Conservation (phyloP, 2,797 vertebrate genomes). For the Sebastes alutus region DNA sequence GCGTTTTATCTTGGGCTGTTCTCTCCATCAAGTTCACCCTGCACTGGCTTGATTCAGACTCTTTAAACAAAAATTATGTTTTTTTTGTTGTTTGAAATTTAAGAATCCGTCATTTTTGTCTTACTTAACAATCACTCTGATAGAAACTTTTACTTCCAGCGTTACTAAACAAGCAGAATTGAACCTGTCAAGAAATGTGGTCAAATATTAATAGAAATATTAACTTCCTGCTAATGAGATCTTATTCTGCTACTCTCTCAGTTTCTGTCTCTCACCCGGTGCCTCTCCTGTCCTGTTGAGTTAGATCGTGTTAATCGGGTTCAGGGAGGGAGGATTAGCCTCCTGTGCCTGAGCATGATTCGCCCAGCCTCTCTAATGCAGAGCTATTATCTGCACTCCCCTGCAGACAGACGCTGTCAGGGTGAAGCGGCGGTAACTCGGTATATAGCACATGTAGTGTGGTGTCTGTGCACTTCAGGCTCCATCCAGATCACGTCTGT, state of each 20-base stretch:
- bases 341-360: constrained; percentile 59
- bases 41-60: neutral
- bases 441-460: neutral
- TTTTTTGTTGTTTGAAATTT: neutral
- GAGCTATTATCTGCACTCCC: constrained; percentile 52
- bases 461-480: neutral
- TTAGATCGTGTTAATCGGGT: constrained; percentile 72
- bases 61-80: neutral
- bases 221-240: neutral
- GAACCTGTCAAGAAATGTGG: neutral
- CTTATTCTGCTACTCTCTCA: constrained; percentile 1
- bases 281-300: constrained; percentile 50
- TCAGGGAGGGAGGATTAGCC: constrained; percentile 76
- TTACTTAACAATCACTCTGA: neutral
- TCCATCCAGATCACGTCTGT: neutral
- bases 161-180: neutral
- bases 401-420: constrained; percentile 22
- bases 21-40: neutral
- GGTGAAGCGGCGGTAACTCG: constrained; percentile 6
- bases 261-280: constrained; percentile 11
- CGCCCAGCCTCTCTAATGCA: constrained; percentile 50
- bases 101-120: neutral
- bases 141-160: neutral
- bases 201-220: neutral
- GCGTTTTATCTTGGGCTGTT: neutral